phyloP scores from a whole-genome alignment of 2,888 invertebrate species.

The Aphodius granarius region DNA sequence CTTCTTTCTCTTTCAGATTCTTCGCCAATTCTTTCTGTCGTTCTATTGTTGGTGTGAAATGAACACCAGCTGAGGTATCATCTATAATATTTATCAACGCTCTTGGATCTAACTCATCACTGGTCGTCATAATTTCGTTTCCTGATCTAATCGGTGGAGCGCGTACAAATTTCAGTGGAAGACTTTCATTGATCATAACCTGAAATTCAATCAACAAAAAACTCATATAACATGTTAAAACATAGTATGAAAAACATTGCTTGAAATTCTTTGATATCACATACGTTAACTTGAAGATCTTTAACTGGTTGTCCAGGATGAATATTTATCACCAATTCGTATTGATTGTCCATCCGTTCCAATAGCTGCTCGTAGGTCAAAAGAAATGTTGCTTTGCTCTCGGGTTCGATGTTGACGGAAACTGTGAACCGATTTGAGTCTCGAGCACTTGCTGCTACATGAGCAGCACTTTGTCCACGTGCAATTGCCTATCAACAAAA shows the following conservation, averaged over 20 bases:
- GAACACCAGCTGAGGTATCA: conserved; percentile 49
- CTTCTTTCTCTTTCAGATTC: conserved; percentile 44
- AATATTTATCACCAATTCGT: conserved; percentile 70
- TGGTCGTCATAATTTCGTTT: conserved; percentile 62
- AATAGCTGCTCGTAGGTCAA: conserved; percentile 75
- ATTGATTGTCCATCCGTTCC: conserved; percentile 63
- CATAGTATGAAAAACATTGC: not conserved
- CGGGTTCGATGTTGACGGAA: conserved; percentile 67
- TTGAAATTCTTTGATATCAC: not conserved
- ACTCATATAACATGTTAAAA: no score
- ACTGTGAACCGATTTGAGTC: conserved; percentile 73
- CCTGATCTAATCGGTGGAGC: conserved; percentile 68
- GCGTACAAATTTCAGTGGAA: conserved; percentile 61
- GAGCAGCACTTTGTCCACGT: conserved; percentile 63
- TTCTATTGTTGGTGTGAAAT: conserved; percentile 62
- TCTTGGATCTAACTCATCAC: conserved; percentile 53
- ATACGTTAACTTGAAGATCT: conserved; percentile 60
- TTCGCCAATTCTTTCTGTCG: conserved; percentile 60
- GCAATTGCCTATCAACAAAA: conserved; percentile 55
- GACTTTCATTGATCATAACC: conserved; percentile 66
- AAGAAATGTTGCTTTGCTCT: conserved; percentile 67
- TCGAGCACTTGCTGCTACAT: conserved; percentile 65
- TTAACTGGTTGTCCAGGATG: conserved; percentile 70
- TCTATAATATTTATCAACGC: conserved; percentile 42
- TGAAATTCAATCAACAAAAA: no score